phyloP scores from a whole-genome alignment of 1,140 invertebrate species.

The Melitaea cinxia region DNA sequence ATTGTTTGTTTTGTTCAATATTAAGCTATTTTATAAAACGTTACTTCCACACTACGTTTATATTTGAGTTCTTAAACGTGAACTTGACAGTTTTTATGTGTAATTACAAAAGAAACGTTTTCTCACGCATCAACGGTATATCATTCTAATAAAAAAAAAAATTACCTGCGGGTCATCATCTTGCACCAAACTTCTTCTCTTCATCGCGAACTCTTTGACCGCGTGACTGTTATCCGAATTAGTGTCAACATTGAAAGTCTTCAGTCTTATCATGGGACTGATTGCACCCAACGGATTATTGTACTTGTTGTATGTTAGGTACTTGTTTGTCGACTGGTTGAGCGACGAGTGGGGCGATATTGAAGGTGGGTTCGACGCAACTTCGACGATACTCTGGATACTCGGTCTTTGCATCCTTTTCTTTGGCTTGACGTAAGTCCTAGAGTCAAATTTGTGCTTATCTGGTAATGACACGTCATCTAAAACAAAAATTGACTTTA shows the following conservation, averaged over 20 bases:
- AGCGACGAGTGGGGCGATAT: constrained; percentile 51
- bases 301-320: constrained; percentile 75
- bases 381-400: constrained; percentile 72
- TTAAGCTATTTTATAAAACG: too few species aligned
- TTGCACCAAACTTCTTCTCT: constrained; percentile 61
- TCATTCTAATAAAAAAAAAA: constrained; percentile 6
- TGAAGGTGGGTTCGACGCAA: constrained; percentile 55
- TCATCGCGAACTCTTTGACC: constrained; percentile 68
- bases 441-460: constrained; percentile 78
- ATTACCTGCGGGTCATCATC: constrained; percentile 74
- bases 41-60: too few species aligned
- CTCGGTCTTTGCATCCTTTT: constrained; percentile 67
- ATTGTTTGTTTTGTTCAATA: too few species aligned
- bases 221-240: constrained; percentile 63
- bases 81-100: neutral
- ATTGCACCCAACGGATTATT: constrained; percentile 61
- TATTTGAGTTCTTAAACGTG: too few species aligned
- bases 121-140: neutral
- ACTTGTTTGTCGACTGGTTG: constrained; percentile 58
- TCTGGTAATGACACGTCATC: constrained; percentile 68
- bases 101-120: neutral
- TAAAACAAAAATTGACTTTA: constrained; percentile 50
- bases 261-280: constrained; percentile 67
- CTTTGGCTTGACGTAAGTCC: constrained; percentile 76
- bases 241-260: constrained; percentile 74